phyloP scores from a whole-genome alignment of 2,797 vertebrate species.

The Muraenolepis orangiensis region DNA sequence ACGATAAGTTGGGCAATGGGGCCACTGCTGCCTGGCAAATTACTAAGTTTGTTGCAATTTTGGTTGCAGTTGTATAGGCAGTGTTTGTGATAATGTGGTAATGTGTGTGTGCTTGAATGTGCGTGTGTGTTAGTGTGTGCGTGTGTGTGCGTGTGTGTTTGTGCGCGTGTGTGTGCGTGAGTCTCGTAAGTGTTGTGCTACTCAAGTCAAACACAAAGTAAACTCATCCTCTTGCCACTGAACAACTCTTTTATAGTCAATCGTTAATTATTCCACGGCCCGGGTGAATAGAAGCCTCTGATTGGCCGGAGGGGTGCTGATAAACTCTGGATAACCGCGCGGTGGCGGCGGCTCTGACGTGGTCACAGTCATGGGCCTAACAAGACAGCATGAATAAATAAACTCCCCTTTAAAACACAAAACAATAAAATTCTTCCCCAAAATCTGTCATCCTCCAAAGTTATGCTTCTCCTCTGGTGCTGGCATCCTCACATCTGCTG shows the following conservation, averaged over 20 bases:
- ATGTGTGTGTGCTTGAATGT: constrained; percentile 4
- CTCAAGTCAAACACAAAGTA: neutral
- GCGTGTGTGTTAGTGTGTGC: constrained; percentile 1
- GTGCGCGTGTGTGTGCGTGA: constrained; percentile 2
- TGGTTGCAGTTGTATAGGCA: constrained; percentile 44
- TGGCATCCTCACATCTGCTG: neutral
- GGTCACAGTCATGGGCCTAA: no score
- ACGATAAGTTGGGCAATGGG: constrained; percentile 62
- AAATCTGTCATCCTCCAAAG: neutral
- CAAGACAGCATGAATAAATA: no score
- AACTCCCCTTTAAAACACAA: neutral
- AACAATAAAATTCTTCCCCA: neutral
- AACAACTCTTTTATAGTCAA: neutral
- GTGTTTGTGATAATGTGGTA: no score
- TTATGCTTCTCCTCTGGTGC: neutral
- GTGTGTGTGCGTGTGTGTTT: constrained; percentile 6
- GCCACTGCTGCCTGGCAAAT: constrained; percentile 63
- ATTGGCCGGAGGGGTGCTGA: neutral
- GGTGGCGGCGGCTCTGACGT: no score
- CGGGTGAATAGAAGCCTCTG: neutral
- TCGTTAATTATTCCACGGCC: neutral
- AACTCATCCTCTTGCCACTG: neutral
- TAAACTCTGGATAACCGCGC: neutral
- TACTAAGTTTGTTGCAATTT: constrained; percentile 59
- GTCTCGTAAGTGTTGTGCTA: neutral